Base-by-base conservation (phyloP, 2,888 invertebrate species). In the Agelastica alni region DNA sequence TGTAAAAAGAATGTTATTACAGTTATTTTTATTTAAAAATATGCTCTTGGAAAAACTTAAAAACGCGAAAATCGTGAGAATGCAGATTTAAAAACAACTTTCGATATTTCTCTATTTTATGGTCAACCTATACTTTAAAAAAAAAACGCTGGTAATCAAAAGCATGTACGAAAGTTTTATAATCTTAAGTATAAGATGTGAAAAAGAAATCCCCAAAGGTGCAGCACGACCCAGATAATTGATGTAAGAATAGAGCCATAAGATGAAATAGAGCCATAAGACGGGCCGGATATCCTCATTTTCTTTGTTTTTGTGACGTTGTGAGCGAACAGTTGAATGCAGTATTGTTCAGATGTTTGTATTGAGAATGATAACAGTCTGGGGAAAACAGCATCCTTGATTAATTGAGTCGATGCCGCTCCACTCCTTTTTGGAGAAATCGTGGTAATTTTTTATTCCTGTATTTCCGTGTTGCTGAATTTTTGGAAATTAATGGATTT, bases 341-440 rank as follows among this genome's bases (percentile, higher is more conserved):
- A 18, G 20, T 39, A 39, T 39, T 39, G 37, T 39, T 39, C 37
- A n/a, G 37, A 39, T 39, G 37, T 39, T 39, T 39, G 37, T 39
- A 20, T 20, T 20, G 20, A 20, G 20, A 20, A 39, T 39, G 20
- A 39, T 20, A 39, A 39, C 6, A 13, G 37, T 39, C 20, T 39
- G 12, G 18, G 37, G 20, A 20, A 12, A 39, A 39, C 37, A 39
- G 20, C 20, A 20, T 39, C 20, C 20, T 39, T 39, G 12, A 39
- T 39, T 39, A 39, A 20, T 39, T 20, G 20, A 18, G 37, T 18
- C 12, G 37, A 18, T 18, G 4, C 1, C 18, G 18, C 18, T 37
- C 12, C 37, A 6, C 10, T 37, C 20, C 18, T 13, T 37, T 34
- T 37, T 6, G 4, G 6, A 20, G 14, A 6, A 4, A 18, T 20